Base-by-base conservation (phyloP, 2,113 vertebrate species). In the Notechis scutatus region DNA sequence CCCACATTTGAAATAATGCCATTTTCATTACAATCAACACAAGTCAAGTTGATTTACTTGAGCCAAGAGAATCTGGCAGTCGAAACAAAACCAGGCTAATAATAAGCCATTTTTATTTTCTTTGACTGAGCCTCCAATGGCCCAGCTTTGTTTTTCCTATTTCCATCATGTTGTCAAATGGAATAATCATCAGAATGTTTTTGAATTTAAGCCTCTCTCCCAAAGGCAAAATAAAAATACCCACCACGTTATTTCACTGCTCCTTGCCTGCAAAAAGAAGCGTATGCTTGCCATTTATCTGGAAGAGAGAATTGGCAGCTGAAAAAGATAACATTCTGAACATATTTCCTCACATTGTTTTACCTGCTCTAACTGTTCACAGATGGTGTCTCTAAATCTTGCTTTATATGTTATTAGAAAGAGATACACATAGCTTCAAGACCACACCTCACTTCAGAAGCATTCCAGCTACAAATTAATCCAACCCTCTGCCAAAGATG, bases 271-370 rank as follows among this genome's bases (percentile, higher is more conserved):
- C 23, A 88, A 39, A 29, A 47, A 85, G 87, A 69, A 91, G 42
- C 87, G 55, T 61, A 85, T 9, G 45, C 9, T 92, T 24, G 55
- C 64, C 92, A 92, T 85, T 86, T 92, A 61, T 92, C 39, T 85
- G 74, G 74, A 91, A 88, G 91, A 61, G 61, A 91, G 55, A 92
- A 34, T 92, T 93, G 92, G 91, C 90, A 91, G 89, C 92, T 34
- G 89, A 90, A 97, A 97, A 96, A 97, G 96, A 96, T 92, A 96
- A 91, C 74, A 93, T 91, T 93, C 59, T 55, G 59, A 96, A 97
- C 97, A 97, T 97, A 97, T 97, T 98, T 98, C 98, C 97, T 98
- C 96, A 96, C 97, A 98, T 98, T 98, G 98, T 98, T 98, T 98
- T 97, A 97, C 97, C 97, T 97, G 97, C 96, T 97, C 96, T 97